A percentile compares a stretch with the other conserved stretches of the same genome.
phyloP scores from a whole-genome alignment of 1,140 invertebrate genomes.

The Mactra quadrangularis region DNA sequence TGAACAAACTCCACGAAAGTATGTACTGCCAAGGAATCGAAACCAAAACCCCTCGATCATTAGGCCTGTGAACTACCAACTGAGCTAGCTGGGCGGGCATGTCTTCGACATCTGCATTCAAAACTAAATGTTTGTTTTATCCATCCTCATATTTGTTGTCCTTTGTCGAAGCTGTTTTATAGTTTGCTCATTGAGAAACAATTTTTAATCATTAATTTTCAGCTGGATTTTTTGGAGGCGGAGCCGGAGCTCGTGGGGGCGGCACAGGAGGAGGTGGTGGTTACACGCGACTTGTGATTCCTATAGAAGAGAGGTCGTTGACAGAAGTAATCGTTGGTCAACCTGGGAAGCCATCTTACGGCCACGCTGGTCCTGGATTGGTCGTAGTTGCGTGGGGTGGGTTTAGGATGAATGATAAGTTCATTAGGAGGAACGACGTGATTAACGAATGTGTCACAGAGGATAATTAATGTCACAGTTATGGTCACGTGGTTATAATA shows the following conservation, averaged over 20 bases:
- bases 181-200: too few species aligned
- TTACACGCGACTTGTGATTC: conserved; percentile 1
- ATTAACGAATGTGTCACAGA: conserved; percentile 31
- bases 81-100: too few species aligned
- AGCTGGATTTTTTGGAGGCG: conserved; percentile 54
- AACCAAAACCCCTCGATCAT: too few species aligned
- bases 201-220: background rate
- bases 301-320: conserved; percentile 8
- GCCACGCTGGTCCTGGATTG: conserved; percentile 23
- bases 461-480: too few species aligned
- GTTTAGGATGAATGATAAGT: conserved; percentile 21
- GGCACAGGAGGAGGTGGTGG: conserved; percentile 52
- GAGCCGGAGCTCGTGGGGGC: conserved; percentile 28
- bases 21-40: background rate
- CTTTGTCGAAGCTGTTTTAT: too few species aligned
- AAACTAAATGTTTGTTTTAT: too few species aligned
- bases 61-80: too few species aligned
- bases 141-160: too few species aligned
- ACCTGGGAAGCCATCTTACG: conserved; percentile 41
- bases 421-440: conserved; percentile 31
- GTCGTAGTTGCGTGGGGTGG: conserved; percentile 49
- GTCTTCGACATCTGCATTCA: too few species aligned
- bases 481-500: too few species aligned
- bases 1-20: too few species aligned
- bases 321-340: conserved; percentile 27